Evolutionary conservation across 2,113 vertebrate genomes (phyloP), one percentile per base, ranked within the genome.

Genomic region (Piprites chloris): DNA sequence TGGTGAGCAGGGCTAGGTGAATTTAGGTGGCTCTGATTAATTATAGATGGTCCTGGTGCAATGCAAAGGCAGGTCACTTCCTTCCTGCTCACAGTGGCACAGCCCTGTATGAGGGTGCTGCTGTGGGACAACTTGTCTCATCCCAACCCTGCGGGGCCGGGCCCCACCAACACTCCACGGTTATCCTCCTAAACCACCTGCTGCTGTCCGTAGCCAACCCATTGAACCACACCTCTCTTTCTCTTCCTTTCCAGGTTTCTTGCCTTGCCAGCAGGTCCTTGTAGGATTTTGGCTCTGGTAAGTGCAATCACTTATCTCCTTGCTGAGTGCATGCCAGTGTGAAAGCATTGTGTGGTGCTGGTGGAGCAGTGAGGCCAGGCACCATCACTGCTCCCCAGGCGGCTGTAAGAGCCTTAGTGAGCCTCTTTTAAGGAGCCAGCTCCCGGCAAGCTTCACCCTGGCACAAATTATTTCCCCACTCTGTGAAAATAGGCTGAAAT

Each of bases 221-320:
- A 28, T 7, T 88, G 68, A 95, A 26, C 6, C 4, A 0, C 26
- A 5, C 52, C 65, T 90, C 28, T 75, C 53, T 50, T 35, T 81
- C 44, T 95, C 30, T 52, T 92, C 62, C 44, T 84, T 84, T 75
- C 20, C 89, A 97, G 97, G 84, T 93, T 68, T 44, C 47, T 88
- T 39, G 56, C 47, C 76, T 71, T 7, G 7, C 39, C 80, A 88
- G 61, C 89, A 92, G 86, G 46, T 76, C 81, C 81, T 69, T 62
- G 77, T 77, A 88, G 58, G 81, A 74, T 83, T 93, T 73, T 76
- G 30, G 87, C 95, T 88, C 91, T 68, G 93, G 97, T 97, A 95
- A 97, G 97, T 95, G 58, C 63, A 37, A 8, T 21, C 21, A 27
- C 7, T 75, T 82, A 85, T 19, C 52, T 91, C 23, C 44, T 95